phyloP scores from a whole-genome alignment of 2,797 vertebrate genomes.

The Cossypha caffra region DNA sequence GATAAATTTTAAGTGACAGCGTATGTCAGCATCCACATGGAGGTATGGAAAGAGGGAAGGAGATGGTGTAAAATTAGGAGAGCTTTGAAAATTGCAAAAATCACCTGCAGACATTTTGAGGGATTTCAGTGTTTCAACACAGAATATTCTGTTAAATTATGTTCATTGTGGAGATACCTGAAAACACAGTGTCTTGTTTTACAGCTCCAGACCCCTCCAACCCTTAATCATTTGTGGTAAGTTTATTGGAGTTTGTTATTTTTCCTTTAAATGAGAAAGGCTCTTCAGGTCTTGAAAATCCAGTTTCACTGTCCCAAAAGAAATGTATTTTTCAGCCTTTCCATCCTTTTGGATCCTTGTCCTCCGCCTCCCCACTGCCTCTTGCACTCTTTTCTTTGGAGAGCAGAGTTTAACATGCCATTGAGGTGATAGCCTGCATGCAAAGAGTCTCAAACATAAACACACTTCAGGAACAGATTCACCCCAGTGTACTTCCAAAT shows the following conservation, averaged over 20 bases:
- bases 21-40: too few relatives aligned
- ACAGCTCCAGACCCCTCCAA: not conserved
- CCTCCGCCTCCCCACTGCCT: not conserved
- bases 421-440: conserved; percentile 20
- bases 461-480: conserved; percentile 40
- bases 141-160: not conserved
- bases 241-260: not conserved
- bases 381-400: not conserved
- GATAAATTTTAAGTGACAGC: not conserved
- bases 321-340: not conserved
- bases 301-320: not conserved
- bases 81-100: not conserved
- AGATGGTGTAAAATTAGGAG: not conserved
- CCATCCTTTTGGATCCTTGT: not conserved
- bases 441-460: conserved; percentile 53
- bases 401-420: conserved; percentile 6
- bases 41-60: not conserved
- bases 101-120: not conserved
- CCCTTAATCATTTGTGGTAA: not conserved
- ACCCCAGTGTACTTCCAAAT: conserved; percentile 28
- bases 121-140: not conserved
- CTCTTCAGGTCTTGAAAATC: not conserved
- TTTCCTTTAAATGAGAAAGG: not conserved
- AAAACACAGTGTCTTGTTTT: not conserved
- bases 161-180: not conserved